A percentile compares a stretch with the other conserved stretches of the same genome.
Conservation (phyloP, 2,113 vertebrate species). For the Gulo gulo region DNA sequence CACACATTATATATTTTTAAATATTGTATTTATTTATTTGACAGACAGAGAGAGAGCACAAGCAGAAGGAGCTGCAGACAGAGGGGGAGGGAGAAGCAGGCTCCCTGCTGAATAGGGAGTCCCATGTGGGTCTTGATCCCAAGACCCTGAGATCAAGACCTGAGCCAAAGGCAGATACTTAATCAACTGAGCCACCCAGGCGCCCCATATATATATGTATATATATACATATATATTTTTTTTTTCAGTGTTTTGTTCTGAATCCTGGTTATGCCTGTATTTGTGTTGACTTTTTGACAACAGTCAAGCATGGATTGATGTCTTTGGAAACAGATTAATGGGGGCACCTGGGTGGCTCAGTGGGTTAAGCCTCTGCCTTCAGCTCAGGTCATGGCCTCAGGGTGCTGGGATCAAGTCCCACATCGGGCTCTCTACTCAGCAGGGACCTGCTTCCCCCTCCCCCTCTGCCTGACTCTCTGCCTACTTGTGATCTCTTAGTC, state of each 20-base stretch:
- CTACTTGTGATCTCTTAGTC: no score
- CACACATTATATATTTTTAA: background rate
- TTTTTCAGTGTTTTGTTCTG: background rate
- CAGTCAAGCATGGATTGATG: background rate
- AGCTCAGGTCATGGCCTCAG: no score
- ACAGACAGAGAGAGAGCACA: background rate
- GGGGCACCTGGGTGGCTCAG: no score
- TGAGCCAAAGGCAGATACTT: no score
- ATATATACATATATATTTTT: background rate
- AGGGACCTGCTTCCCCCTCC: no score
- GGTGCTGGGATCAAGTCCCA: no score
- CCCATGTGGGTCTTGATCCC: background rate
- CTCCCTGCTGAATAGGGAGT: background rate
- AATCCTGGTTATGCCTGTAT: background rate
- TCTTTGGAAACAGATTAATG: background rate
- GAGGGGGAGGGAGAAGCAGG: background rate
- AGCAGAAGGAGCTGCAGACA: background rate
- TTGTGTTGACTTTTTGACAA: background rate
- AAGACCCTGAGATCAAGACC: background rate
- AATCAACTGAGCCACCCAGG: no score
- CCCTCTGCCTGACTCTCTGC: no score
- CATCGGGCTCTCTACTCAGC: no score
- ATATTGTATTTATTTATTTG: background rate
- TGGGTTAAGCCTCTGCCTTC: no score
- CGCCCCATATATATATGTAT: background rate